phyloP scores from a whole-genome alignment of 2,113 vertebrate species.

The Bostrychus sinensis region DNA sequence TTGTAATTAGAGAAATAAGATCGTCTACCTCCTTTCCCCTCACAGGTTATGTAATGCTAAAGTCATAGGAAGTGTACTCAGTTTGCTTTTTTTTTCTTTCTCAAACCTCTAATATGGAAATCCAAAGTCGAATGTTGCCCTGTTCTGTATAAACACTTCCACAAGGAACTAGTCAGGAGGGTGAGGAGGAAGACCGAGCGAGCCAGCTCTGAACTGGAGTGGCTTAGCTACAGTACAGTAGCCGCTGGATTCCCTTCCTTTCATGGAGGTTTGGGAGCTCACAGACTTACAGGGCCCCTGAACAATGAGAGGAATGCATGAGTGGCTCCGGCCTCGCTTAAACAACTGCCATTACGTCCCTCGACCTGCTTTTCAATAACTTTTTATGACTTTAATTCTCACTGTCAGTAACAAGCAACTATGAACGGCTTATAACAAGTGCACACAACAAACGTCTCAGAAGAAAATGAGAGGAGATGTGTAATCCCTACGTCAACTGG shows the following conservation, averaged over 20 bases:
- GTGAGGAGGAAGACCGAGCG: conserved; percentile 28
- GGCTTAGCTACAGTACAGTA: conserved; percentile 67
- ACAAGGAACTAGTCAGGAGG: conserved; percentile 27
- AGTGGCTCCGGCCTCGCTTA: conserved; percentile 64
- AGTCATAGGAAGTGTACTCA: conserved; percentile 21
- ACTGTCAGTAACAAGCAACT: conserved; percentile 30
- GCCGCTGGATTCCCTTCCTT: conserved; percentile 76
- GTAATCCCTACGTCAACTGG: conserved; percentile 36
- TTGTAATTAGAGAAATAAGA: conserved; percentile 18
- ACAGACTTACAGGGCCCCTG: conserved; percentile 74
- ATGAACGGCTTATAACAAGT: conserved; percentile 18
- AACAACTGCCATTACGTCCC: conserved; percentile 53
- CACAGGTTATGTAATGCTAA: no score
- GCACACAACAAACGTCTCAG: conserved; percentile 22
- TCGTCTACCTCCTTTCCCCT: conserved; percentile 13
- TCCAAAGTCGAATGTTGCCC: conserved; percentile 17
- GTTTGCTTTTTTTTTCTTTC: conserved; percentile 30
- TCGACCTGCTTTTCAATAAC: conserved; percentile 62
- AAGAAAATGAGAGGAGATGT: conserved; percentile 32
- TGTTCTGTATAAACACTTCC: conserved; percentile 13
- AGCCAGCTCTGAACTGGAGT: conserved; percentile 25
- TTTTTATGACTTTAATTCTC: conserved; percentile 70
- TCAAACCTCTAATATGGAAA: conserved; percentile 9
- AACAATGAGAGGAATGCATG: conserved; percentile 84
- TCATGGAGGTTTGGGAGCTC: conserved; percentile 74